Evolutionary conservation across 2,113 vertebrate genomes (phyloP).

Genomic region (Noturus placidus): DNA sequence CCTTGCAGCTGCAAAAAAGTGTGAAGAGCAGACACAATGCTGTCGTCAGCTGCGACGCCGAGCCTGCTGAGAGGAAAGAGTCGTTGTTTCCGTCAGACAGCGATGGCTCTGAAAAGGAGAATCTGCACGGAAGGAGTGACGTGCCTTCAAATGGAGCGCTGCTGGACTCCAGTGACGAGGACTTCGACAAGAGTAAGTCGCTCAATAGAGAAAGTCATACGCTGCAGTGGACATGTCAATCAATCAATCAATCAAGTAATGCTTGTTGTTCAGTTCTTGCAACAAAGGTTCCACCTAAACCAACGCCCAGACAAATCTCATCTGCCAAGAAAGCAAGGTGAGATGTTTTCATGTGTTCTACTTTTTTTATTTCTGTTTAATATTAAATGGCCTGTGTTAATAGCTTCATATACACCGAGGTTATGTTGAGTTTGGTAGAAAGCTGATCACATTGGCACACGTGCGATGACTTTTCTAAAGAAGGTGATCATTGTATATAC

Average conservation of each 20-base stretch:
- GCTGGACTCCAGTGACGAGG: slow-evolving; percentile 72
- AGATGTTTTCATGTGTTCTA: not conserved
- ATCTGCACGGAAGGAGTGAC: slow-evolving; percentile 26
- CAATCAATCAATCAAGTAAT: no score
- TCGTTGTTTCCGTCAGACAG: slow-evolving; percentile 40
- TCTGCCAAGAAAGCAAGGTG: slow-evolving; percentile 61
- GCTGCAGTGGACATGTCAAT: not conserved
- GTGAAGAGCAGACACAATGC: slow-evolving; percentile 58
- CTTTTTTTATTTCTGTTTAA: not conserved
- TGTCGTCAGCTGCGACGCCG: not conserved
- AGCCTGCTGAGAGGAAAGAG: not conserved
- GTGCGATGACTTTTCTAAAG: not conserved
- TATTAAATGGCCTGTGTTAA: not conserved
- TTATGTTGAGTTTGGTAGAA: not conserved
- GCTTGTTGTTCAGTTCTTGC: slow-evolving; percentile 60
- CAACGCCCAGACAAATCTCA: slow-evolving; percentile 29
- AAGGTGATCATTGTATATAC: not conserved
- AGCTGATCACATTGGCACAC: not conserved
- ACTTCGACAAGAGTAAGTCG: slow-evolving; percentile 78
- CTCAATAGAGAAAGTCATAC: not conserved
- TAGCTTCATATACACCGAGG: not conserved
- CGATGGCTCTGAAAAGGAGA: slow-evolving; percentile 65
- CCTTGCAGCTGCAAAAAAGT: slow-evolving; percentile 53
- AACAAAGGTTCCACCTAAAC: slow-evolving; percentile 61
- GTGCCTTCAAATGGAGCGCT: not conserved